Base-by-base conservation (phyloP, 2,888 invertebrate genomes). In the Ichneumoninae sp. region DNA sequence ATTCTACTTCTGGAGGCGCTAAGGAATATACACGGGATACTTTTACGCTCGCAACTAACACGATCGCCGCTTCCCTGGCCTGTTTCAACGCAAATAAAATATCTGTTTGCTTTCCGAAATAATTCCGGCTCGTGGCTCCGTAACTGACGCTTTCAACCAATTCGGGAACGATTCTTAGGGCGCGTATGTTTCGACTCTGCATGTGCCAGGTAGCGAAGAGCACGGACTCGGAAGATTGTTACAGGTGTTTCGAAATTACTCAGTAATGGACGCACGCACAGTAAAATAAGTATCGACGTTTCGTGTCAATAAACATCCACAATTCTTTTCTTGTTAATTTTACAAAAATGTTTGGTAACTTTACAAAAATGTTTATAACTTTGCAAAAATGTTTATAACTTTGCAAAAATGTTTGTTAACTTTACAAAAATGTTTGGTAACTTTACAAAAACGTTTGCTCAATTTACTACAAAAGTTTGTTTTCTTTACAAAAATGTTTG, bases 261-360 rank as follows among this genome's bases (percentile, higher is more conserved):
- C 89, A 16, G 83, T 81, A 84, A 83, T 84, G 83, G 68, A 85
- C 85, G 87, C 83, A 86, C 84, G 86, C 40, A 40, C 40, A 10
- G 40, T 40, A 40, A 40, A 40, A 40, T 40, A 40, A 8, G 40
- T 40, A 10, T 3, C 40, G 10, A 40, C 40, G 40, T 40, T 8
- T 2, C 40, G 10, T 40, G 40, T 40, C 3, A 40, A 10, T 2
- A 40, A 40, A 10, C 44, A 4, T 44, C 44, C 10, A 16, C 16
- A 16, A 44, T 44, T 44, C 0, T 44, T 44, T 16, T 13, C 3
- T 13, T 44, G 16, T 44, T 16, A 44, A 1, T 44, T 10, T 13
- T 3, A 44, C 3, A 40, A 40, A 40, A 10, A 40, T 10, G 40
- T 26, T 26, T 1, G 26, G 1, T 26, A 26, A 26, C 26, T 26